Conservation (phyloP, 1,140 invertebrate species). For the Dermatophagoides farinae region DNA sequence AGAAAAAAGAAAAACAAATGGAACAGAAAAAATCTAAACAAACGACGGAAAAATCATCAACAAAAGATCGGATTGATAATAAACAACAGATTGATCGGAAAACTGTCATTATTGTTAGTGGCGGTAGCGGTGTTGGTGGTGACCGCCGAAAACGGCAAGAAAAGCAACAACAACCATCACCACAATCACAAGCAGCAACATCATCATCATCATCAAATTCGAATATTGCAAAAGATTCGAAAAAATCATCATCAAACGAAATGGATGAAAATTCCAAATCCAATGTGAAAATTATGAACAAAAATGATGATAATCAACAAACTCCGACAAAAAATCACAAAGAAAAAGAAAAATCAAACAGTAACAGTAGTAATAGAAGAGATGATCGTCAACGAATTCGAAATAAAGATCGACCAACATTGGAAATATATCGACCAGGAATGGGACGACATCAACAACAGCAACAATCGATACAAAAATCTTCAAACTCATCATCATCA, state of each 20-base stretch:
- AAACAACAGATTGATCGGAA: not conserved
- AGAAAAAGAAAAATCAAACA: not conserved
- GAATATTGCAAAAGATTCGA: too few species aligned
- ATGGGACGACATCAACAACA: not conserved
- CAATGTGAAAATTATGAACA: not conserved
- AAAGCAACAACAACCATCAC: too few species aligned
- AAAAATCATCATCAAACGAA: not conserved
- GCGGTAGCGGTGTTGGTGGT: too few species aligned
- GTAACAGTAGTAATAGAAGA: not conserved
- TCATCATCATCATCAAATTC: not conserved
- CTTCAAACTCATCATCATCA: conserved; percentile 1
- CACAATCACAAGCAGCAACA: not conserved
- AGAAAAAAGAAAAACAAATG: not conserved
- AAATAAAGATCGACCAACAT: conserved; percentile 17
- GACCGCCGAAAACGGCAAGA: too few species aligned
- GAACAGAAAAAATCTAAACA: not conserved
- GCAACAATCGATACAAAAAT: not conserved
- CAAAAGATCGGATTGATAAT: not conserved
- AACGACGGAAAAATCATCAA: not conserved
- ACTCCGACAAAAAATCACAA: not conserved
- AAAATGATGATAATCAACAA: not conserved
- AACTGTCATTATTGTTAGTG: too few species aligned
- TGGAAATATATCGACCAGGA: conserved; percentile 19
- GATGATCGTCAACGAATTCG: conserved; percentile 5
- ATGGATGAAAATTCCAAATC: not conserved